Percentiles rank a stretch among this genome's conserved stretches.
phyloP scores from a whole-genome alignment of 1,140 invertebrate genomes.

The Drosophila micromelanica region DNA sequence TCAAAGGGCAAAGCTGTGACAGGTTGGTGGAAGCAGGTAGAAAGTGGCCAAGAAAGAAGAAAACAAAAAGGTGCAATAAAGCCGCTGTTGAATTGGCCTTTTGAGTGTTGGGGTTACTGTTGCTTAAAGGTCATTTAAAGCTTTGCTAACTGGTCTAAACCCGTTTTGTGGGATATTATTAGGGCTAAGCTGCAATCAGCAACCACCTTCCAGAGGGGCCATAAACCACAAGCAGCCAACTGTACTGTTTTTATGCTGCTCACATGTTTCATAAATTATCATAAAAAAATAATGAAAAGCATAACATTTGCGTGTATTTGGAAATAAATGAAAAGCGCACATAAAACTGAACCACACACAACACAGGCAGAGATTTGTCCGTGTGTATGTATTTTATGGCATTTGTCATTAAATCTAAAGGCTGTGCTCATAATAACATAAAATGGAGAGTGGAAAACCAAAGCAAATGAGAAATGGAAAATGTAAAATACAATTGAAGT shows the following conservation, averaged over 20 bases:
- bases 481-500: conserved; percentile 39
- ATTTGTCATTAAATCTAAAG: conserved; percentile 81
- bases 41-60: neutral
- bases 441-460: conserved; percentile 35
- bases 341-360: conserved; percentile 49
- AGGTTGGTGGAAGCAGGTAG: neutral
- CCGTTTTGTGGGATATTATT: conserved; percentile 36
- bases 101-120: conserved; percentile 12
- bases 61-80: conserved; percentile 60
- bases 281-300: conserved; percentile 70
- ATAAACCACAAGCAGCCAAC: conserved; percentile 46
- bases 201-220: conserved; percentile 46
- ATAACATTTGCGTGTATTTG: conserved; percentile 37
- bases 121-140: conserved; percentile 20
- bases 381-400: conserved; percentile 60
- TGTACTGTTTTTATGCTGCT: conserved; percentile 5
- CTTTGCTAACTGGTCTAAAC: conserved; percentile 34
- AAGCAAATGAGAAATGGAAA: conserved; percentile 45
- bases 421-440: conserved; percentile 77
- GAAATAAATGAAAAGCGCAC: conserved; percentile 69
- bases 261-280: conserved; percentile 72
- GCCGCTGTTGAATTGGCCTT: conserved; percentile 52
- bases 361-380: conserved; percentile 12
- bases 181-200: conserved; percentile 51
- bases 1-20: conserved; percentile 67